Evolutionary conservation across 1,140 invertebrate species (phyloP), one percentile per base, ranked within the genome.

Genomic region (Elymnias hypermnestra): DNA sequence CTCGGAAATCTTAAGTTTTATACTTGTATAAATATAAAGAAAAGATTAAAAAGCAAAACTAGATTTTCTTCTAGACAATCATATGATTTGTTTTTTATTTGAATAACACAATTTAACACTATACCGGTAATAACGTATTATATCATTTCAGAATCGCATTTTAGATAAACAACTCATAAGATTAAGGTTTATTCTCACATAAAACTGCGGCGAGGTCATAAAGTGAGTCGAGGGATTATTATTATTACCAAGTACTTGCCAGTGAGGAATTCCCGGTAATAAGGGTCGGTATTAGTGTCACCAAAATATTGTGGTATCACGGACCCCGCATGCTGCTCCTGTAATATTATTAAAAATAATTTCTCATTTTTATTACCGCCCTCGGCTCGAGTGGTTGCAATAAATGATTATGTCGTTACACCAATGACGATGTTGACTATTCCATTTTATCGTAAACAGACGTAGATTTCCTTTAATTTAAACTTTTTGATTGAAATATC

Each of bases 301-400:
- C 49, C 63, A 66, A 71, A 75, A 81, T 81, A 77, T 77, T 71
- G 70, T 53, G 42, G 44, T 61, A 65, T 72, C 75, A 72, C 48
- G 46, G 29, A 29, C 13, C 35, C 33, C 29, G 22, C 33, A 50
- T 51, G 54, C 57, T 42, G 40, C 53, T 47, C 35, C 37, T 15
- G 38, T 57, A 51, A 56, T 65, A 55, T 65, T 65, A 65, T 63
- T 63, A 63, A 65, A 65, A 65, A 65, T 65, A 62, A 65, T 65
- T 65, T 65, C 62, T 65, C 62, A 65, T 65, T 61, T 65, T 65
- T 65, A 65, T 65, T 65, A 35, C 47, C 50, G 10, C 39, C 47
- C 50, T 28, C 31, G 17, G 43, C 43, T 46, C 25, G 42, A 49
- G 45, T 12, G 33, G 22, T 38, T 23, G 45, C 35, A 41, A 47